phyloP scores from a whole-genome alignment of 1,140 invertebrate species.

The Tribolium madens region DNA sequence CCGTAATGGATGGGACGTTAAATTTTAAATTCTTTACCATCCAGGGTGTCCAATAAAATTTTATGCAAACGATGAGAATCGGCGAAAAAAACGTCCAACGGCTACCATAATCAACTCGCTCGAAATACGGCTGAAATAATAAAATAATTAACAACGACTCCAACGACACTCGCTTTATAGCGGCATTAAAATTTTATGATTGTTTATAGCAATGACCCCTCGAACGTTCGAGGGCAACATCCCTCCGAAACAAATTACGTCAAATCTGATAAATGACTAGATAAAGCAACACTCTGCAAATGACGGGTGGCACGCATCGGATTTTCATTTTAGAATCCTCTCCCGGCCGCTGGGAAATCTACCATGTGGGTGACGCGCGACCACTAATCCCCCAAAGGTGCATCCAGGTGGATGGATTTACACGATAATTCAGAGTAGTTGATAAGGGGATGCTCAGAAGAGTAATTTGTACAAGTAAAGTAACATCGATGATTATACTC shows the following conservation, averaged over 20 bases:
- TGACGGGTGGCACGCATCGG: slow-evolving; percentile 15
- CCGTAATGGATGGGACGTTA: slow-evolving; percentile 37
- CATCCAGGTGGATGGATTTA: slow-evolving; percentile 34
- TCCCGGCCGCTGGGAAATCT: not conserved
- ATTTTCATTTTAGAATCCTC: slow-evolving; percentile 16
- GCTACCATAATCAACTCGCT: not conserved
- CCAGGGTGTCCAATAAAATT: slow-evolving; percentile 35
- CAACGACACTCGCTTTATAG: not conserved
- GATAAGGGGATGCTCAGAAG: slow-evolving; percentile 1
- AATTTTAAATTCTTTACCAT: slow-evolving; percentile 39
- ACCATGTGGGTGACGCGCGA: not conserved
- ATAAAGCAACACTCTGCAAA: not conserved
- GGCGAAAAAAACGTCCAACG: not conserved
- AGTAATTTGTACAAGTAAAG: slow-evolving; percentile 35
- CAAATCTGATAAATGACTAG: slow-evolving; percentile 33
- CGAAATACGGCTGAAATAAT: not conserved
- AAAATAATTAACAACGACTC: slow-evolving; percentile 19
- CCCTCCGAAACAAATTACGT: slow-evolving; percentile 31
- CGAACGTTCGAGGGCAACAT: not conserved
- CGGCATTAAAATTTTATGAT: slow-evolving; percentile 7
- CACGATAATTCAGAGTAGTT: slow-evolving; percentile 28
- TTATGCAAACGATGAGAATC: slow-evolving; percentile 15
- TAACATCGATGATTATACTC: slow-evolving; percentile 19
- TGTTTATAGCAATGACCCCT: slow-evolving; percentile 5
- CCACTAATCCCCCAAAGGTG: slow-evolving; percentile 26